Evolutionary conservation across 23 tunicate genomes (phyloP).

Genomic region (Oikopleura vanhoeffeni): DNA sequence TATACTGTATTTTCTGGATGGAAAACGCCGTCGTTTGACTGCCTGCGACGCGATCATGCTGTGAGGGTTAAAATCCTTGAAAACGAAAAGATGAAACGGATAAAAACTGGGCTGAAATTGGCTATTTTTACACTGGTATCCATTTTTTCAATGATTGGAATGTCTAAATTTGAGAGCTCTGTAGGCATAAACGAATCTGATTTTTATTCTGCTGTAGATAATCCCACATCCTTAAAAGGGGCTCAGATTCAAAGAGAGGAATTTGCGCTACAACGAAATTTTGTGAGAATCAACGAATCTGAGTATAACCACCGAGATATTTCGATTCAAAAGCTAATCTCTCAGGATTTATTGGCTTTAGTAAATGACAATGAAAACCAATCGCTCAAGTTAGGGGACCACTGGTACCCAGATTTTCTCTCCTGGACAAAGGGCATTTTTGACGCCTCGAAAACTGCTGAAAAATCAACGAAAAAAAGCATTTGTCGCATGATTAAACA

Average conservation of each 20-base stretch:
- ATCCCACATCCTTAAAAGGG: neutral
- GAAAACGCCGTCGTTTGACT: neutral
- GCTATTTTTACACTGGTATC: neutral
- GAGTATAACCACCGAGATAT: neutral
- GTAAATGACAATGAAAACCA: neutral
- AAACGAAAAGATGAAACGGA: neutral
- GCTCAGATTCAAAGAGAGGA: neutral
- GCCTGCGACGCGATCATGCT: no score
- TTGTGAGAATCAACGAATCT: neutral
- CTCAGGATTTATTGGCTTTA: neutral
- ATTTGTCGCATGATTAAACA: no score
- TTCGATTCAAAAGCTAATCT: neutral
- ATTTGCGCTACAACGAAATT: neutral
- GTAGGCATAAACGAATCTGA: neutral
- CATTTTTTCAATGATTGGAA: neutral
- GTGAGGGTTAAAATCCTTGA: no score
- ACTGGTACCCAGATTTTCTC: neutral
- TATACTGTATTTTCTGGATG: neutral
- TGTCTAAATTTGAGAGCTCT: neutral
- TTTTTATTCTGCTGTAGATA: neutral
- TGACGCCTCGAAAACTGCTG: no score
- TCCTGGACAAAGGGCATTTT: no score
- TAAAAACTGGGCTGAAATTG: neutral
- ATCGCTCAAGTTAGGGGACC: neutral
- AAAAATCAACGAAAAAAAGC: no score